Conservation (phyloP, 2,797 vertebrate species). For the Enteromius anoplus region DNA sequence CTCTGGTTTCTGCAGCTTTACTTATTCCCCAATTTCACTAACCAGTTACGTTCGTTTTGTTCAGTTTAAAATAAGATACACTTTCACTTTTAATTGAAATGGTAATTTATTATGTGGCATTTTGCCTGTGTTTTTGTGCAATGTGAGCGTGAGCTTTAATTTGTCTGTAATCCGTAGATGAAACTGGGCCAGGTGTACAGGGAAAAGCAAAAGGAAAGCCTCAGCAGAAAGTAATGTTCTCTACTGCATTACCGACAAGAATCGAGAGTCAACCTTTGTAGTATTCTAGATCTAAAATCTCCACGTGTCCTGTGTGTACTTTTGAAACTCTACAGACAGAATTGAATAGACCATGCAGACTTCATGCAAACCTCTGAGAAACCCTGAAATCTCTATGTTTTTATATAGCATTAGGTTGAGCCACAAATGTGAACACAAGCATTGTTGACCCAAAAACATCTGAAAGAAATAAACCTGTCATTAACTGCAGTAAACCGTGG, state of each 20-base stretch:
- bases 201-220: conserved; percentile 48
- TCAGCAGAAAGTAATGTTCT: conserved; percentile 40
- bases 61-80: conserved; percentile 27
- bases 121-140: conserved; percentile 22
- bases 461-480: not conserved
- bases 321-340: not conserved
- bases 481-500: not conserved
- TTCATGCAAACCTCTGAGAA: not conserved
- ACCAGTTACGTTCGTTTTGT: not conserved
- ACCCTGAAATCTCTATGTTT: not conserved
- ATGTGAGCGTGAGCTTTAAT: conserved; percentile 50
- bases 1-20: too few species aligned
- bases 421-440: not conserved
- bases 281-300: conserved; percentile 5
- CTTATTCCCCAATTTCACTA: not conserved
- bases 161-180: conserved; percentile 43
- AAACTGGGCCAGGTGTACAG: conserved; percentile 60
- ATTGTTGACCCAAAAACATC: not conserved
- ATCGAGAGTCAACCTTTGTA: conserved; percentile 12
- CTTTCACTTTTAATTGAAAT: conserved; percentile 23
- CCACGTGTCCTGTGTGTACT: not conserved
- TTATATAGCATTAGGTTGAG: not conserved
- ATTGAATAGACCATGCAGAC: not conserved
- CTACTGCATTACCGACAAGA: conserved; percentile 10
- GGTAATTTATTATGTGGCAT: conserved; percentile 39